phyloP scores from a whole-genome alignment of 2,797 vertebrate species.

The Onychomys arenicola region DNA sequence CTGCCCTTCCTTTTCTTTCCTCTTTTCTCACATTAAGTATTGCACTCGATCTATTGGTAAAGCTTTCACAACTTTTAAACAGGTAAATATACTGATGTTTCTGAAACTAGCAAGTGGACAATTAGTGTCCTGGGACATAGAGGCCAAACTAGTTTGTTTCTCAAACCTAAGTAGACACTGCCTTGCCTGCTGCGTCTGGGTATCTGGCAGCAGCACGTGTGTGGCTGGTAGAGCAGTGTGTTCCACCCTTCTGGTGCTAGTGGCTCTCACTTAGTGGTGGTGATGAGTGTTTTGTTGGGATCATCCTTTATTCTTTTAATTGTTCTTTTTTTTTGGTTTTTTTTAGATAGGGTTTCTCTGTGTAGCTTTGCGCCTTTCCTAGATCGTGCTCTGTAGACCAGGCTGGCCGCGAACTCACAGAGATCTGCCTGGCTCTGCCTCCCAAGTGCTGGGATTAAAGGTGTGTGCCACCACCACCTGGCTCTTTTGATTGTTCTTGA shows the following conservation, averaged over 20 bases:
- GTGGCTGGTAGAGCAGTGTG: not conserved
- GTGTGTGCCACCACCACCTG: no score
- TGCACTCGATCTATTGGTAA: not conserved
- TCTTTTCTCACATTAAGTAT: not conserved
- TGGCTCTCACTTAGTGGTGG: not conserved
- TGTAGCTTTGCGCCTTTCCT: no score
- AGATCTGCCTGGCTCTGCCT: no score
- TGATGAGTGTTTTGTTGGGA: not conserved
- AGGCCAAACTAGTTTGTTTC: not conserved
- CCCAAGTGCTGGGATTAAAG: no score
- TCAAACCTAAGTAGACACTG: not conserved
- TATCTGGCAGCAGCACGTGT: not conserved
- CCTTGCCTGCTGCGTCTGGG: not conserved
- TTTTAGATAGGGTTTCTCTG: no score
- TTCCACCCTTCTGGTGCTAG: not conserved
- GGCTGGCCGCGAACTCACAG: no score
- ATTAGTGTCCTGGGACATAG: not conserved
- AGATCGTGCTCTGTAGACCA: no score
- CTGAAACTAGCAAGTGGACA: not conserved
- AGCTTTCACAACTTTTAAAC: conserved; percentile 1
- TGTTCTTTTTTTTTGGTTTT: not conserved
- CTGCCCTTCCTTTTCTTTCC: not conserved
- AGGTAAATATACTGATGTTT: not conserved
- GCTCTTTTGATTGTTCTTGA: not conserved
- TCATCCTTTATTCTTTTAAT: not conserved